These are phyloP conservation scores for Clinocottus analis DNA, from an alignment of 2,113 vertebrate species.

Conservation along the genomic window DNA sequence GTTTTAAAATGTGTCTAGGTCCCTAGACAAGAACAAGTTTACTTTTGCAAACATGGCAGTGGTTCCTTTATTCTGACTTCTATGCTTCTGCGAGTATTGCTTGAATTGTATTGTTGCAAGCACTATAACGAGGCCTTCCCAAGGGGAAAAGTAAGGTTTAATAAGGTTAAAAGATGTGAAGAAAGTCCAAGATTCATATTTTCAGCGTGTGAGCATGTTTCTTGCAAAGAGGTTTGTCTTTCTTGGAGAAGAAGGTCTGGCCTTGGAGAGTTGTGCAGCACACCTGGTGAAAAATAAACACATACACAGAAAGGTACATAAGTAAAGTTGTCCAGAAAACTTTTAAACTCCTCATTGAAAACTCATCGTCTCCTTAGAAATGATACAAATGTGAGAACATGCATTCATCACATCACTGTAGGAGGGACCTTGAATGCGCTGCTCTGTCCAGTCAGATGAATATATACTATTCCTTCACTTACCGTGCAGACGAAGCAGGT, in stretches of 20 bases:
- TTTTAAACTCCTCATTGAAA: neutral
- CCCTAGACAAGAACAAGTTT: neutral
- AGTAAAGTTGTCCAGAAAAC: neutral
- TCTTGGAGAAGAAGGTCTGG: conserved; percentile 95
- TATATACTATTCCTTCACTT: conserved; percentile 56
- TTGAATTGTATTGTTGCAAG: conserved; percentile 9
- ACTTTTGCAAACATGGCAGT: neutral
- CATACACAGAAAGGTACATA: neutral
- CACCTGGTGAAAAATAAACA: conserved; percentile 79
- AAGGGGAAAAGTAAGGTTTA: neutral
- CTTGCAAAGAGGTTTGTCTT: conserved; percentile 96
- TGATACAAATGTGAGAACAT: neutral
- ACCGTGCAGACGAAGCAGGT: conserved; percentile 98
- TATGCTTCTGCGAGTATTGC: conserved; percentile 8
- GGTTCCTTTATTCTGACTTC: neutral
- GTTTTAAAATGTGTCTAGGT: neutral
- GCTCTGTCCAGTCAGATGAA: neutral
- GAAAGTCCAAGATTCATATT: conserved; percentile 78
- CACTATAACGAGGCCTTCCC: neutral
- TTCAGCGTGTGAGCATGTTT: conserved; percentile 93
- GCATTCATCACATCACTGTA: neutral
- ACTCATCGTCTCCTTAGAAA: neutral
- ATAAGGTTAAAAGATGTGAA: neutral
- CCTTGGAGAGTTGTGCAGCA: conserved; percentile 92
- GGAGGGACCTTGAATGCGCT: too few species aligned